Evolutionary conservation across 2,113 vertebrate species (phyloP).

Genomic region (Percina caprodes): DNA sequence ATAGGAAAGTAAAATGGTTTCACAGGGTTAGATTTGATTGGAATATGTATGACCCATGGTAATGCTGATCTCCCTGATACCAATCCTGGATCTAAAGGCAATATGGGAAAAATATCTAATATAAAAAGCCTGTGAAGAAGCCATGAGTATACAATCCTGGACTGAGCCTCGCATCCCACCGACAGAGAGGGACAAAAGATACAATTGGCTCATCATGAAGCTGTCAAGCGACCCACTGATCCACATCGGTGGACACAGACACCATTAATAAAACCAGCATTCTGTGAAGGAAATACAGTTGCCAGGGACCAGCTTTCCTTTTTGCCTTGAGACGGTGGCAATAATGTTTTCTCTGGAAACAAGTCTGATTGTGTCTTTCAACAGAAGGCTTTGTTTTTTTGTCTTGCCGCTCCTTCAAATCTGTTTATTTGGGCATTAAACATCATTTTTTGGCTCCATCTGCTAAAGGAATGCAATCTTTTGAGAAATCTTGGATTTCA

Average conservation of each 20-base stretch:
- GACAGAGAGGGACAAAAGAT: not conserved
- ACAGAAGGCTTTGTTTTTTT: conserved; percentile 30
- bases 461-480: conserved; percentile 24
- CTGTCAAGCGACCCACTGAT: conserved; percentile 16
- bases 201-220: conserved; percentile 24
- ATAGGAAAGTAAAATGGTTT: not conserved
- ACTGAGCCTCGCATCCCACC: not conserved
- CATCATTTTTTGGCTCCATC: conserved; percentile 13
- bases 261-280: conserved; percentile 23
- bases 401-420: conserved; percentile 34
- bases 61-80: conserved; percentile 15
- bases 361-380: conserved; percentile 5
- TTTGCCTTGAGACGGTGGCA: not conserved
- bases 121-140: not conserved
- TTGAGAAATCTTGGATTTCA: not conserved
- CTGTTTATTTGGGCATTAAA: conserved; percentile 33
- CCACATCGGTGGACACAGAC: conserved; percentile 4
- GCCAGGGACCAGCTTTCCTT: conserved; percentile 3
- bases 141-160: not conserved
- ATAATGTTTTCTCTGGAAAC: not conserved
- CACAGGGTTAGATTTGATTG: not conserved
- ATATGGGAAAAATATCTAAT: too few relatives aligned
- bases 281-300: conserved; percentile 2
- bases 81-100: conserved; percentile 25
- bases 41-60: not conserved